phyloP scores from a whole-genome alignment of 1,140 invertebrate genomes.

The Conus ventricosus region DNA sequence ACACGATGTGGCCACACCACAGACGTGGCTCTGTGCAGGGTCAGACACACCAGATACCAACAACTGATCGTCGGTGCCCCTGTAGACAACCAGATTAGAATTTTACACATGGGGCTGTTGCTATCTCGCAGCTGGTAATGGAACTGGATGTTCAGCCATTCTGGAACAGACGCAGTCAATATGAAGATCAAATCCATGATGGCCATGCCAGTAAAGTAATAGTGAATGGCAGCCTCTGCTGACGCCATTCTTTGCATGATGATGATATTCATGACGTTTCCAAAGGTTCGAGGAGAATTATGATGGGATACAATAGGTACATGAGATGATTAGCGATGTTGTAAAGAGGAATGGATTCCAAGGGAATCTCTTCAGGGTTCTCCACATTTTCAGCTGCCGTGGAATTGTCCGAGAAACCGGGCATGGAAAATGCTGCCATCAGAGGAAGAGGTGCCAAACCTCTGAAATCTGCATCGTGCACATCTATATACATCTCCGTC shows the following conservation, averaged over 20 bases:
- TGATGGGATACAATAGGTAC: not conserved
- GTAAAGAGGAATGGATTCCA: not conserved
- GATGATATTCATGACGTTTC: constrained; percentile 18
- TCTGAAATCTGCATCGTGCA: too few relatives aligned
- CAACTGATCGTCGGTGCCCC: not conserved
- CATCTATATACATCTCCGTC: too few relatives aligned
- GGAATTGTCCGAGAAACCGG: too few relatives aligned
- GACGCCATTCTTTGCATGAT: not conserved
- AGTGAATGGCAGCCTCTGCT: not conserved
- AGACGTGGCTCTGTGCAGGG: constrained; percentile 14
- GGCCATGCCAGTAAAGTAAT: not conserved
- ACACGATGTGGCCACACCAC: constrained; percentile 10
- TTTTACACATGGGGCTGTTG: not conserved
- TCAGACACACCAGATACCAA: not conserved
- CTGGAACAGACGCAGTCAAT: not conserved
- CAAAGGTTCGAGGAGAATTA: not conserved
- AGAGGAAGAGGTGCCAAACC: too few relatives aligned
- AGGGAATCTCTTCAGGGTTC: not conserved
- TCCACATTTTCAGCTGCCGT: too few relatives aligned
- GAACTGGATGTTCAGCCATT: not conserved
- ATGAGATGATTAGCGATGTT: not conserved
- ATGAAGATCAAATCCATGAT: not conserved
- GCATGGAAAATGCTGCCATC: too few relatives aligned
- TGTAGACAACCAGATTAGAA: not conserved
- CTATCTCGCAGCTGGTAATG: not conserved